A percentile compares a stretch with the other conserved stretches of the same genome.
Conservation (phyloP, 2,888 invertebrate species). For the Oegoconia quadripuncta region DNA sequence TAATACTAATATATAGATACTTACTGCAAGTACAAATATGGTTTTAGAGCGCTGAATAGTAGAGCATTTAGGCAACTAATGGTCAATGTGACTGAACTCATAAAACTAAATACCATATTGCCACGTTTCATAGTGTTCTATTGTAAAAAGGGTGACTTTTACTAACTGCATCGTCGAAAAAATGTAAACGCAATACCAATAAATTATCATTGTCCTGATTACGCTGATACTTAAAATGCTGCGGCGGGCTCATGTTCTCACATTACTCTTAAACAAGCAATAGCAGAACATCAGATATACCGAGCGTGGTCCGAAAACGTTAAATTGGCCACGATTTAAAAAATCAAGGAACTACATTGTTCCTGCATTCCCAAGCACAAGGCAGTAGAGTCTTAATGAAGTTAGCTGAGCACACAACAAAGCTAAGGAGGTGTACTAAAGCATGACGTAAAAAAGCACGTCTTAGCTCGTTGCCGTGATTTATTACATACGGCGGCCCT, state of each 20-base stretch:
- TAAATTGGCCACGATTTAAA: conserved; percentile 57
- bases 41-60: too few relatives aligned
- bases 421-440: conserved; percentile 65
- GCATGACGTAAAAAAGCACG: conserved; percentile 67
- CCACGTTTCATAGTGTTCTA: too few relatives aligned
- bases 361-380: conserved; percentile 53
- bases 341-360: conserved; percentile 54
- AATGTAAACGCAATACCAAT: conserved; percentile 4
- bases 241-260: conserved; percentile 22
- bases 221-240: conserved; percentile 16
- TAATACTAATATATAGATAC: too few relatives aligned
- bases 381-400: conserved; percentile 52
- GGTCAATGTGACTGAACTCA: too few relatives aligned
- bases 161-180: neutral
- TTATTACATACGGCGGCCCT: conserved; percentile 59
- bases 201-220: conserved; percentile 14
- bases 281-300: conserved; percentile 23
- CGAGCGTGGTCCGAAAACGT: conserved; percentile 47
- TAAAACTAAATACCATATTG: too few relatives aligned
- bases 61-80: too few relatives aligned
- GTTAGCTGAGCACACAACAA: conserved; percentile 57
- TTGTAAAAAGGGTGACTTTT: too few relatives aligned
- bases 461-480: conserved; percentile 66
- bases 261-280: conserved; percentile 22
- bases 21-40: too few relatives aligned